Evolutionary conservation across 2,797 vertebrate species (phyloP), one percentile per base, ranked within the genome.

Genomic region (Myotis pilosus): DNA sequence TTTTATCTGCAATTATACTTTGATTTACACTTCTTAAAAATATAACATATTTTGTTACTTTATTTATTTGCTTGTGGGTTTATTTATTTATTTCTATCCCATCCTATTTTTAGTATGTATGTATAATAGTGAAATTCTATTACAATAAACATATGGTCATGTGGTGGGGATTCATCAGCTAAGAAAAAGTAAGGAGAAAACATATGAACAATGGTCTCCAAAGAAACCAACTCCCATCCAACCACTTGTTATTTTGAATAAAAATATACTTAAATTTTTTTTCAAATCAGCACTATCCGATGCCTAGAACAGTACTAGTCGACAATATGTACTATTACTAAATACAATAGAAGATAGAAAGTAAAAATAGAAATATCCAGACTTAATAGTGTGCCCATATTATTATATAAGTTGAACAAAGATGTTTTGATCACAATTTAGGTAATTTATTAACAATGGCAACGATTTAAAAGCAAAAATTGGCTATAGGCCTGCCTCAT

Each of bases 391-490:
- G 85, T 97, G 87, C 22, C 71, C 94, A 96, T 91, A 96, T 87
- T 97, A 94, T 93, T 97, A 94, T 84, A 91, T 93, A 97, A 92
- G 87, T 85, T 84, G 87, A 90, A 95, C 95, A 44, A 88, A 97
- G 95, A 94, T 94, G 89, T 95, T 55, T 96, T 93, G 91, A 95
- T 92, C 82, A 95, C 86, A 96, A 93, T 97, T 97, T 92, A 62
- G 84, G 71, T 94, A 96, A 95, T 95, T 94, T 80, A 96, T 96
- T 97, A 97, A 96, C 49, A 92, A 91, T 86, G 88, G 89, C 95
- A 96, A 55, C 78, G 51, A 82, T 94, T 97, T 95, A 97, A 95
- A 97, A 92, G 57, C 2, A 95, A 96, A 96, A 89, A 68, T 78
- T 38, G 80, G 92, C 69, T 72, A 94, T 87, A 96, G 86, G 86